Base-by-base conservation (phyloP, 1,140 invertebrate species). In the Lepidotrigona ventralis region DNA sequence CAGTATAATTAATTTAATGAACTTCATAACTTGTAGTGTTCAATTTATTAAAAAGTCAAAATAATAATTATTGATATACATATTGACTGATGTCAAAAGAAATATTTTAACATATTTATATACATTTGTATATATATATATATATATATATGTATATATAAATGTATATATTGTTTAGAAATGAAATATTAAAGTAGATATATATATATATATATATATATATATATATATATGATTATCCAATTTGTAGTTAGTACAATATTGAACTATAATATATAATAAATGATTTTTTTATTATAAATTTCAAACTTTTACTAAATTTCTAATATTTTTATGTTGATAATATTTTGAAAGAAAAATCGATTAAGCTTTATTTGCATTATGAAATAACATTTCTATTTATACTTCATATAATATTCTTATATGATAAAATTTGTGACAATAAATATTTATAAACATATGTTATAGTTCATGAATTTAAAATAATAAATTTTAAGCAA, bases 81-180 rank as follows among this genome's bases (percentile, higher is more conserved):
- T 17, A 74, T 15, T 23, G 33, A 53, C 15, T 73, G 54, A 60
- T 70, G 14, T 73, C 81, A 46, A 54, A 46, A 74, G 53, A 46
- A 68, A 58, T 74, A 1, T 51, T 11, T 23, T 21, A 63, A 51
- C 11, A 39, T 21, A 21, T 12, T 33, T 64, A 26, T 17, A 0
- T 63, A 26, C 14, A 63, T 63, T 15, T 33, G 21, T 21, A 19
- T 29, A 66, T 21, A 2, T 33, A n/a, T n/a, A n/a, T n/a, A n/a
- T n/a, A n/a, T 2, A 23, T 58, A 21, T 23, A 68, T 68, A 9
- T 5, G 4, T 12, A 68, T 12, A 1, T 63, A 14, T 26, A 8
- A 6, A 26, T 63, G 15, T 2, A 23, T 58, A 21, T 23, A 68
- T 68, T 29, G 26, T 29, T 21, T 21, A 2, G 17, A 33, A 19